Percentiles rank a stretch among this genome's conserved stretches.
These are phyloP conservation scores for Drosophila pallidifrons DNA, from an alignment of 1,140 invertebrate genomes.

Conservation along the genomic window DNA sequence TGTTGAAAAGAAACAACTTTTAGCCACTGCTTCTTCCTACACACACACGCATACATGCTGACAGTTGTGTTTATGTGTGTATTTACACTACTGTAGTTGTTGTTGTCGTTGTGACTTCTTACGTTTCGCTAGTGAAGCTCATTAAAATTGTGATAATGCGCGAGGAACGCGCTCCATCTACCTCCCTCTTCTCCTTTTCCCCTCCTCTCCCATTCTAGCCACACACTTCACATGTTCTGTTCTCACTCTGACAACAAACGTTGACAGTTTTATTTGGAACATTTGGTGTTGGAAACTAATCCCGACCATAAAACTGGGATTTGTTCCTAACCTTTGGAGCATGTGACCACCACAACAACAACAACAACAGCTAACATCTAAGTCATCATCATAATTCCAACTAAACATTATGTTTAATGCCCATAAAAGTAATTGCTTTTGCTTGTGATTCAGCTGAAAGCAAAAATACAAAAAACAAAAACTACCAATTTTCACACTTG, in stretches of 20 bases:
- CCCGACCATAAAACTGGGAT: conserved; percentile 30
- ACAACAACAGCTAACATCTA: conserved; percentile 14
- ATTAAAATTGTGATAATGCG: conserved; percentile 78
- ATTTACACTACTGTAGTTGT: conserved; percentile 5
- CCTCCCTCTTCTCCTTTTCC: conserved; percentile 51
- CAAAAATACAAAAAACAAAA: not conserved
- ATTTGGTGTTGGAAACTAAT: conserved; percentile 30
- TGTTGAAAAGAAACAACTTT: conserved; percentile 53
- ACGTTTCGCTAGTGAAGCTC: conserved; percentile 56
- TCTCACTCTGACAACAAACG: conserved; percentile 22
- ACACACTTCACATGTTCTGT: not conserved
- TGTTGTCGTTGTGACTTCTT: conserved; percentile 27
- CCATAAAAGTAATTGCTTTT: conserved; percentile 15
- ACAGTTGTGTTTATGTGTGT: conserved; percentile 1
- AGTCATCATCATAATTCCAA: conserved; percentile 8
- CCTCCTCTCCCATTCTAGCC: too few species aligned
- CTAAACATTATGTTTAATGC: conserved; percentile 17
- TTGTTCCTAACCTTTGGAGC: conserved; percentile 13
- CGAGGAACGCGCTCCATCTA: conserved; percentile 29
- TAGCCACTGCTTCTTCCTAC: conserved; percentile 40
- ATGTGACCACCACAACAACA: conserved; percentile 12
- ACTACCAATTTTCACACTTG: conserved; percentile 3
- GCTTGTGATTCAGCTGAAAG: conserved; percentile 2
- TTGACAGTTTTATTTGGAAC: conserved; percentile 60
- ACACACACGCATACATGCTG: not conserved